These are phyloP conservation scores for Glareola pratincola DNA, from an alignment of 2,113 vertebrate genomes.

Conservation along the genomic window DNA sequence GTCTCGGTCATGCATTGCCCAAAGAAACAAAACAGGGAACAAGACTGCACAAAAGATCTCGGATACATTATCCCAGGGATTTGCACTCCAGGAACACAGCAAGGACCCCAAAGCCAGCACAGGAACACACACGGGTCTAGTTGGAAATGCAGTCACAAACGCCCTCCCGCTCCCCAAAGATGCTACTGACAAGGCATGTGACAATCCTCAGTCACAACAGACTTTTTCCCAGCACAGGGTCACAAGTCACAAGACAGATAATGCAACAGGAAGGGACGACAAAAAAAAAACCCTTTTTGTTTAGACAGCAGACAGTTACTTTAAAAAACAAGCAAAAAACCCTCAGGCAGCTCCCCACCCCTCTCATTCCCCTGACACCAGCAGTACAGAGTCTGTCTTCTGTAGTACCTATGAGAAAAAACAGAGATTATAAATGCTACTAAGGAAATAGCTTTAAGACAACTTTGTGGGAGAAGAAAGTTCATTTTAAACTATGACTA, in stretches of 20 bases:
- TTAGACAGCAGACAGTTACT: background rate
- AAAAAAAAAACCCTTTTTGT: background rate
- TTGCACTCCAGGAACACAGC: background rate
- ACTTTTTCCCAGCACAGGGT: background rate
- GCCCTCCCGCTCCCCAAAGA: background rate
- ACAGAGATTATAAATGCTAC: background rate
- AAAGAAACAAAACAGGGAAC: background rate
- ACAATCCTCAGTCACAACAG: background rate
- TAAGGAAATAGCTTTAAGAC: background rate
- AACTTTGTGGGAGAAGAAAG: background rate
- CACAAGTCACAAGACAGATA: background rate
- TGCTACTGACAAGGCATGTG: background rate
- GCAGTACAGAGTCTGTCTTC: background rate
- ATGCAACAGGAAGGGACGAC: background rate
- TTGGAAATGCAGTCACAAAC: background rate
- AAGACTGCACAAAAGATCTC: background rate
- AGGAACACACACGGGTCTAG: accelerated
- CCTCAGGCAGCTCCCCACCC: accelerated
- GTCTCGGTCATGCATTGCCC: background rate
- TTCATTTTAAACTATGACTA: background rate
- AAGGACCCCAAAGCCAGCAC: background rate
- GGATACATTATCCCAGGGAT: accelerated
- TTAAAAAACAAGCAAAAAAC: background rate
- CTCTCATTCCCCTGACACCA: background rate
- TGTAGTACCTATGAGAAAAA: background rate